phyloP scores from a whole-genome alignment of 2,888 invertebrate genomes.

The Orthosia gracilis region DNA sequence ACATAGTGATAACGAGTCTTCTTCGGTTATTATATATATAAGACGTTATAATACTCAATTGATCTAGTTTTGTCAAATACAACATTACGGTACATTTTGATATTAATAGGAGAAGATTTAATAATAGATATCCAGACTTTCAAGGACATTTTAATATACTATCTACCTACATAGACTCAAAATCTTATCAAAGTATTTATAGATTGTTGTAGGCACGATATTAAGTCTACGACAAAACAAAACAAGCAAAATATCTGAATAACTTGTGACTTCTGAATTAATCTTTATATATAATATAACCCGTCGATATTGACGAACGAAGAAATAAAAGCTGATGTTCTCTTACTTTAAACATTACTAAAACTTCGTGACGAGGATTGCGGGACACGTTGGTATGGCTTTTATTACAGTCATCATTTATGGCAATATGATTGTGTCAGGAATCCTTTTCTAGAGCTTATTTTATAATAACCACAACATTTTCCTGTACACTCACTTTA shows the following conservation, averaged over 20 bases:
- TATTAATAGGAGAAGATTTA: neutral
- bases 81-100: neutral
- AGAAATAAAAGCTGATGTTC: no score
- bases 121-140: neutral
- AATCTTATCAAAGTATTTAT: neutral
- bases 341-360: no score
- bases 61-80: neutral
- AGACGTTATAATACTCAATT: neutral
- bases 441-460: neutral
- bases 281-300: no score
- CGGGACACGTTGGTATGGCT: no score
- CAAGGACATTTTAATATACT: neutral
- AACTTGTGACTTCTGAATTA: no score
- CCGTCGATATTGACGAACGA: no score
- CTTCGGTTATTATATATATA: slow-evolving; percentile 22
- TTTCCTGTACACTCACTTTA: neutral
- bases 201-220: neutral
- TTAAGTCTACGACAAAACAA: neutral
- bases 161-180: neutral
- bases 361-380: no score
- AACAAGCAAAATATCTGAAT: no score
- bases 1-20: slow-evolving; percentile 23
- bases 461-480: neutral
- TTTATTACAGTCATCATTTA: neutral
- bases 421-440: neutral